Evolutionary conservation across 2,888 invertebrate species (phyloP), one percentile per base, ranked within the genome.

Genomic region (Leptinotarsa peninsularis): DNA sequence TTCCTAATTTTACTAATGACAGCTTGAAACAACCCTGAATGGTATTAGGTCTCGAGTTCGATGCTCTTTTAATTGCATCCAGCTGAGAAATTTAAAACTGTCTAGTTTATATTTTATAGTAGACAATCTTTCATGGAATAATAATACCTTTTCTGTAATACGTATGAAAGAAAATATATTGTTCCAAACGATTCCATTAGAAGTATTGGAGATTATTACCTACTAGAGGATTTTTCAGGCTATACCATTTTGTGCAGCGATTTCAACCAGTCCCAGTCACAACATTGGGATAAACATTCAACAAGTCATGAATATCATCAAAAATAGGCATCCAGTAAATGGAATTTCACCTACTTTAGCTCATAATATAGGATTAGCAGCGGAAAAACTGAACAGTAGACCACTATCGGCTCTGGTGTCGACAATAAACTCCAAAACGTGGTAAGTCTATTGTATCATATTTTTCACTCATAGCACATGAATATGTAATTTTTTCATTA

Each of bases 271-370:
- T 2, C 92, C 92, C 0, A 92, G 92, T 76, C 91, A 93, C 83
- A 93, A 93, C 82, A 89, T 93, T 63, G 92, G 92, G 52, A 89
- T 92, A 17, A 93, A 92, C 81, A 90, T 93, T 77, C 93, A 93
- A 81, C 92, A 92, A 89, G 93, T 80, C 90, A 93, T 83, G 82
- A 83, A 83, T 67, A 83, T 83, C 54, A 79, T 83, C 66, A 82
- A 82, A 71, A 83, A 81, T 50, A 73, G 81, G 52, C 82, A 83
- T 67, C 78, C 85, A 0, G 80, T 87, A 10, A 83, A 84, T 58
- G 88, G 87, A 2, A 86, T 89, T 71, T 88, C 88, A 4, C 88
- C 88, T 2, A 88, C 89, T 7, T 78, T 89, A 50, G 88, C 88
- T 0, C 88, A 88, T 74, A 89, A 89, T 76, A 89, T 89, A 71